Evolutionary conservation across 2,113 vertebrate genomes (phyloP), one percentile per base, ranked within the genome.

Genomic region (Macrotus californicus): DNA sequence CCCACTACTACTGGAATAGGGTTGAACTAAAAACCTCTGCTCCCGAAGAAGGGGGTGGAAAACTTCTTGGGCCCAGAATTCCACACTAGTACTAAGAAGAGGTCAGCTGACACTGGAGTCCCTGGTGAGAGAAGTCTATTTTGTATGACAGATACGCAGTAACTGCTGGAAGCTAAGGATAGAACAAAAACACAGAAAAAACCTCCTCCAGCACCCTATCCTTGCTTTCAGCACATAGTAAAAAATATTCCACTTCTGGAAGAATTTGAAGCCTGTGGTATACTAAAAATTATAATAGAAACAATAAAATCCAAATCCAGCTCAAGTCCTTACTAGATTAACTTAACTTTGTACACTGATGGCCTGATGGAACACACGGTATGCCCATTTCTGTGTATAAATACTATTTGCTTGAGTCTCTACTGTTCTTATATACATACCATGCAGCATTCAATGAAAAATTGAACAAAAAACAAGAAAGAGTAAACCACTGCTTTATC

Each of bases 251-350:
- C 36, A 64, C 6, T 75, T 72, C 18, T 72, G n/a, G 22, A 77
- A 70, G 26, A 95, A 84, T 76, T 7, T 69, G 36, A 93, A 87
- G 19, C 0, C 64, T 91, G 13, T 22, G 4, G 39, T 15, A 76
- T 24, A 61, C 72, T 88, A 50, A 93, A 85, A 26, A 54, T 76
- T 72, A 24, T 59, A 73, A 50, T 5, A 83, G 12, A 95, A 94
- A 87, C 69, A 92, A 59, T 73, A 82, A 94, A 79, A 86, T 21
- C 52, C 48, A 93, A 93, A 81, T 21, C 43, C n/a, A 76, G 34
- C 26, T 93, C 39, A 73, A 34, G 21, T 48, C 29, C 61, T 92
- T 5, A 54, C 29, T 76, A 93, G 72, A 84, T 91, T 80, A 85
- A 50, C 21, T 70, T 81, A 92, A 64, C 2, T 34, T 87, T 81